A percentile compares a stretch with the other conserved stretches of the same genome.
Evolutionary conservation across 2,888 invertebrate species (phyloP).

Genomic region (Platypus cylindrus): DNA sequence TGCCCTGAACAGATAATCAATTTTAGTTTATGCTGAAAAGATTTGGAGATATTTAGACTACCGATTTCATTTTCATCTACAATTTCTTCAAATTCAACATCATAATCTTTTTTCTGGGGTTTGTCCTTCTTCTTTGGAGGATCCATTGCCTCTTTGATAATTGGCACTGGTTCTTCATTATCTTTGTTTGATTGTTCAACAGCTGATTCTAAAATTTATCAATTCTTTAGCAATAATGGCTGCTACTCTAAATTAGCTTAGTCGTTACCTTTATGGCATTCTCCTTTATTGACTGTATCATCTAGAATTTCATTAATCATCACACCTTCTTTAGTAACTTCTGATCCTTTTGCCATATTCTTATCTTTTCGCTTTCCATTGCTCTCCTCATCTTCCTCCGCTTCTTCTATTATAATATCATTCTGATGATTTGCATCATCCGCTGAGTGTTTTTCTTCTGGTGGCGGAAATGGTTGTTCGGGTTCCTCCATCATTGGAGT

Average conservation of each 20-base stretch:
- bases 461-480: conserved; percentile 64
- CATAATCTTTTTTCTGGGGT: conserved; percentile 9
- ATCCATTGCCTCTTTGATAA: conserved; percentile 11
- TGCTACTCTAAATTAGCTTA: conserved; percentile 16
- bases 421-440: conserved; percentile 10
- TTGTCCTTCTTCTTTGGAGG: conserved; percentile 3
- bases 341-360: not conserved
- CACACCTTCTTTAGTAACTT: conserved; percentile 2
- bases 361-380: not conserved
- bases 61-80: too few species aligned
- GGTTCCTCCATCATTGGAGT: conserved; percentile 85
- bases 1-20: too few species aligned
- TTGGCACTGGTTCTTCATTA: conserved; percentile 10
- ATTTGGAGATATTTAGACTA: too few species aligned
- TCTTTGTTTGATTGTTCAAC: too few species aligned
- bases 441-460: conserved; percentile 32
- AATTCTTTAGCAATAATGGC: too few species aligned
- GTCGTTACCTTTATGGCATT: not conserved
- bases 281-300: conserved; percentile 2
- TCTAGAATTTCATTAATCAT: not conserved
- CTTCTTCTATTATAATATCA: conserved; percentile 14
- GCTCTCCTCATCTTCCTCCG: conserved; percentile 2
- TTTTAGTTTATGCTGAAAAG: too few species aligned
- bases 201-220: too few species aligned
- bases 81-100: conserved; percentile 20